These are phyloP conservation scores for Diogma glabrata DNA, from an alignment of 2,888 invertebrate species.

Conservation along the genomic window DNA sequence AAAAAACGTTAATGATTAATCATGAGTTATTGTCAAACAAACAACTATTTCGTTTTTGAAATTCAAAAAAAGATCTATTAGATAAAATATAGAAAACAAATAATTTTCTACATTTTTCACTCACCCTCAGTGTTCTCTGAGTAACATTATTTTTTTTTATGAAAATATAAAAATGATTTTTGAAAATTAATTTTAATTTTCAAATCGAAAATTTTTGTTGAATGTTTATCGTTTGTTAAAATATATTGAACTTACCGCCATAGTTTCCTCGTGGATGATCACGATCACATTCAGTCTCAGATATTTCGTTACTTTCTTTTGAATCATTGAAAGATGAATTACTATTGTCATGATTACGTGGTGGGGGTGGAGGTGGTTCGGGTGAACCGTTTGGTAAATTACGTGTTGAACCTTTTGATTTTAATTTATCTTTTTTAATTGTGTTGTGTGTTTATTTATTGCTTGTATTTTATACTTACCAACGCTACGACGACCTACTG, in stretches of 20 bases:
- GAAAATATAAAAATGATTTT: slow-evolving; percentile 8
- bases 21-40: no score
- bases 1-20: no score
- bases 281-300: slow-evolving; percentile 86
- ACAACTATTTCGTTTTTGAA: no score
- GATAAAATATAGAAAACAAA: no score
- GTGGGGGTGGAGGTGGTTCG: slow-evolving; percentile 63
- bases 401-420: slow-evolving; percentile 36
- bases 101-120: slow-evolving; percentile 5
- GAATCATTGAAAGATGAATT: slow-evolving; percentile 83
- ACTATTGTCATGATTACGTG: slow-evolving; percentile 69
- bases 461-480: slow-evolving; percentile 29
- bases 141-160: background rate
- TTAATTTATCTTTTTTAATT: no score
- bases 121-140: slow-evolving; percentile 11
- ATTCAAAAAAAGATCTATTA: no score
- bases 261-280: slow-evolving; percentile 67
- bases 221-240: background rate
- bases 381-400: slow-evolving; percentile 44
- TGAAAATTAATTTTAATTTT: slow-evolving; percentile 7
- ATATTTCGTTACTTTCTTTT: slow-evolving; percentile 89
- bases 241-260: slow-evolving; percentile 51
- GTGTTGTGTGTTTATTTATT: slow-evolving; percentile 4
- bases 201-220: background rate
- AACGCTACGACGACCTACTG: slow-evolving; percentile 57